These are phyloP conservation scores for Merops nubicus DNA, from an alignment of 2,113 vertebrate genomes.

Conservation along the genomic window DNA sequence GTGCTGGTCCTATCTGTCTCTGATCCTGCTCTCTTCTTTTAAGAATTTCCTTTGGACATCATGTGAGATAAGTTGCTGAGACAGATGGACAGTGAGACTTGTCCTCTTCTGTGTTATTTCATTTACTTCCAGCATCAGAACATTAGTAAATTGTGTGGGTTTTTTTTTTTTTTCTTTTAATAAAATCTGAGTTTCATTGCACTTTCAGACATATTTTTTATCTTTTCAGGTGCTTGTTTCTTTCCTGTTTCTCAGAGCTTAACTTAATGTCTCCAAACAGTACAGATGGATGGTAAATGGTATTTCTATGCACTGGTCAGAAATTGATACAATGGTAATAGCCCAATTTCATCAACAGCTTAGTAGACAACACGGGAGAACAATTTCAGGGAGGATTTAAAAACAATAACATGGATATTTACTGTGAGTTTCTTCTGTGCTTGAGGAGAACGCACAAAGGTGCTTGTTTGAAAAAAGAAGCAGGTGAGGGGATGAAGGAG, in stretches of 20 bases:
- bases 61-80: neutral
- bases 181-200: neutral
- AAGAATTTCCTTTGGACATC: neutral
- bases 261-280: neutral
- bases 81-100: neutral
- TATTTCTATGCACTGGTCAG: neutral
- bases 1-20: neutral
- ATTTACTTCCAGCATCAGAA: neutral
- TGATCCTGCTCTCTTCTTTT: neutral
- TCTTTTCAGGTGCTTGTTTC: neutral
- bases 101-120: neutral
- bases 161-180: too few species aligned
- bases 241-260: neutral
- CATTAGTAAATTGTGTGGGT: neutral
- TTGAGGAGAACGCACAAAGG: neutral
- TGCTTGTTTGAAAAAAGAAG: neutral
- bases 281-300: neutral
- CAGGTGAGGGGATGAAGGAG: neutral
- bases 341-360: neutral
- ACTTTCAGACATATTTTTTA: neutral
- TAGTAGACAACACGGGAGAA: neutral
- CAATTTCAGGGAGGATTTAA: neutral
- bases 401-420: neutral
- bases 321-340: accelerated
- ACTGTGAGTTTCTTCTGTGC: neutral